Evolutionary conservation across 2,113 vertebrate genomes (phyloP).

Genomic region (Rhinolophus ferrumequinum): DNA sequence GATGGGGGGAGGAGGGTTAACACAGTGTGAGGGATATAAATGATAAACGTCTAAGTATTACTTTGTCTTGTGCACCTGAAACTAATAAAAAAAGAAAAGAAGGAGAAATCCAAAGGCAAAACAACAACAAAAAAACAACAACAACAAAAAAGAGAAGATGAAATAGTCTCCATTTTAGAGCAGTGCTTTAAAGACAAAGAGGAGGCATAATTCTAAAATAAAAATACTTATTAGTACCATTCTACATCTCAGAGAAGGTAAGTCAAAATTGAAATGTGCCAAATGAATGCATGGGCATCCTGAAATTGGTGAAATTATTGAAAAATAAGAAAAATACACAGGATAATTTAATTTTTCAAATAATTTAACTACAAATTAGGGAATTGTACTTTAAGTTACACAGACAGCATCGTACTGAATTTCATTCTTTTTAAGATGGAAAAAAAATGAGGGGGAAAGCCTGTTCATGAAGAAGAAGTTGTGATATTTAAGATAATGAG

Average conservation of each 20-base stretch:
- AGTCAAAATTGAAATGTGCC: neutral
- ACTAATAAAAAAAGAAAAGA: too few species aligned
- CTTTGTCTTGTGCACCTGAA: too few species aligned
- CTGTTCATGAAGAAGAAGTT: neutral
- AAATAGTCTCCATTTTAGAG: neutral
- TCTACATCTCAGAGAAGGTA: neutral
- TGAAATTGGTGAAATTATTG: neutral
- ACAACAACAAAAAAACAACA: too few species aligned
- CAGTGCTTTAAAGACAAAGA: neutral
- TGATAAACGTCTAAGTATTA: too few species aligned
- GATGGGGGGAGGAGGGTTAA: too few species aligned
- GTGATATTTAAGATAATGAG: neutral
- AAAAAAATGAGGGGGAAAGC: neutral
- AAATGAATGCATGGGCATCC: neutral
- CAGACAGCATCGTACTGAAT: neutral
- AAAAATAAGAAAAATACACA: neutral
- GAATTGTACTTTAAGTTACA: neutral
- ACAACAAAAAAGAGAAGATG: neutral
- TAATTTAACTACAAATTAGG: neutral
- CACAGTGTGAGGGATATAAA: too few species aligned
- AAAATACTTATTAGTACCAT: neutral
- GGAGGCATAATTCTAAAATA: neutral
- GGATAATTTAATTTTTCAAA: neutral
- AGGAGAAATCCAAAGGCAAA: too few species aligned
- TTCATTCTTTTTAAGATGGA: neutral